Evolutionary conservation across 2,888 invertebrate species (phyloP).

Genomic region (Trimorus sp.): DNA sequence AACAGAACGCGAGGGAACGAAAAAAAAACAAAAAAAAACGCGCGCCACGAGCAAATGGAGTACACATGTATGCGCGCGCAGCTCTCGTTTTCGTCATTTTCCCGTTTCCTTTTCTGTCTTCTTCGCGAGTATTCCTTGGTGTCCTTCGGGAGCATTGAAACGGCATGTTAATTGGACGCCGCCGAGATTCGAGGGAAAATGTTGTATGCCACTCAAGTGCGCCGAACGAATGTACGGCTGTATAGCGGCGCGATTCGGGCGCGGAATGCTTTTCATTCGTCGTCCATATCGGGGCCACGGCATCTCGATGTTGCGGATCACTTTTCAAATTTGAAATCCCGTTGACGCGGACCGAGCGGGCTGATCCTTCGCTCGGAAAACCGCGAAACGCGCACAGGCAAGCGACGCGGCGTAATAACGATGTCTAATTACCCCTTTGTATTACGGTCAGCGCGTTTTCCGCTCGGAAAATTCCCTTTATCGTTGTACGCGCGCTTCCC

Average conservation of each 20-base stretch:
- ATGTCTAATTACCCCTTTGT: slow-evolving; percentile 61
- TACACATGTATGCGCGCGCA: neutral
- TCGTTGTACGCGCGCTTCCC: slow-evolving; percentile 43
- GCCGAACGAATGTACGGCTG: slow-evolving; percentile 27
- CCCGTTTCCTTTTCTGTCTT: neutral
- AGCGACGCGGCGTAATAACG: slow-evolving; percentile 53
- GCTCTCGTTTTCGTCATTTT: neutral
- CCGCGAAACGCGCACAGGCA: slow-evolving; percentile 53
- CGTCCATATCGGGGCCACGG: slow-evolving; percentile 24
- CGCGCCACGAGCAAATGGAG: neutral
- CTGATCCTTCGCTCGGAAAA: slow-evolving; percentile 38
- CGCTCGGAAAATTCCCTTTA: slow-evolving; percentile 57
- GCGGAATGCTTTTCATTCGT: slow-evolving; percentile 35
- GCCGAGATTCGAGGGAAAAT: slow-evolving; percentile 51
- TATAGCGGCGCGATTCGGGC: slow-evolving; percentile 22
- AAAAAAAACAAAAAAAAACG: no score
- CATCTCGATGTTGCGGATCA: slow-evolving; percentile 71
- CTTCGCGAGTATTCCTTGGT: slow-evolving; percentile 31
- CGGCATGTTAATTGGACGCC: slow-evolving; percentile 58
- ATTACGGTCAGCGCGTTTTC: slow-evolving; percentile 60
- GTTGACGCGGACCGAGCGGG: slow-evolving; percentile 39
- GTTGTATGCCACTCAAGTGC: slow-evolving; percentile 46
- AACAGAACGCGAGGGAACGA: no score
- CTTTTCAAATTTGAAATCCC: slow-evolving; percentile 71
- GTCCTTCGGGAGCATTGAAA: slow-evolving; percentile 47